Base-by-base conservation (phyloP, 1,140 invertebrate genomes). In the Arion vulgaris region DNA sequence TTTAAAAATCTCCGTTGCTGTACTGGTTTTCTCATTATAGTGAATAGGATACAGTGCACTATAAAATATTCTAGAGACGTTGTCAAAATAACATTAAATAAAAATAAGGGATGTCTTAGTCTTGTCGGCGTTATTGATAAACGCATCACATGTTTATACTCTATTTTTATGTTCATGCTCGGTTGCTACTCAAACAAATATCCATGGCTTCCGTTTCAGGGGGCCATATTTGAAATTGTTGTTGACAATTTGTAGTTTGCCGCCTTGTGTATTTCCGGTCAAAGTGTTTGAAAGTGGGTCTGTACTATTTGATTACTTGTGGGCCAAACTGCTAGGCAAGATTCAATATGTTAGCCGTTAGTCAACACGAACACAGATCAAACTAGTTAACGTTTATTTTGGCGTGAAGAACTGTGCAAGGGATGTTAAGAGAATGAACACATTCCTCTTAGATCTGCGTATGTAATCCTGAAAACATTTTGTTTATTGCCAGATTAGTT, bases 211-310 rank as follows among this genome's bases (percentile, higher is more conserved):
- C 62, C n/a, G 62, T 11, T 32, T 9, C 62, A 28, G 11, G 7
- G 62, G 57, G 9, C 5, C n/a, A 32, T 32, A 17, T 66, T 32
- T 66, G n/a, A 66, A 32, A 66, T 13, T 32, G n/a, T 32, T 66
- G 62, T 66, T 66, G 62, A 32, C 62, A 66, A 66, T 66, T 66
- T 66, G 62, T 66, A 32, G 62, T 66, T 32, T 28, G 17, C 28
- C 17, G 62, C 17, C 62, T 66, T n/a, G 28, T 7, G 62, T 34
- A 32, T 66, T 66, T 66, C 62, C 62, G 62, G 62, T 5, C 17
- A 66, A 34, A 34, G 11, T 66, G 62, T 66, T 66, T 66, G 62
- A n/a, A 28, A 32, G 17, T 32, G 62, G 62, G n/a, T 66, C 11
- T 66, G 62, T n/a, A 5, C 62, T 66, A 23, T 66, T 66, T 66